phyloP scores from a whole-genome alignment of 2,888 invertebrate species.

The Rotaria macrura region DNA sequence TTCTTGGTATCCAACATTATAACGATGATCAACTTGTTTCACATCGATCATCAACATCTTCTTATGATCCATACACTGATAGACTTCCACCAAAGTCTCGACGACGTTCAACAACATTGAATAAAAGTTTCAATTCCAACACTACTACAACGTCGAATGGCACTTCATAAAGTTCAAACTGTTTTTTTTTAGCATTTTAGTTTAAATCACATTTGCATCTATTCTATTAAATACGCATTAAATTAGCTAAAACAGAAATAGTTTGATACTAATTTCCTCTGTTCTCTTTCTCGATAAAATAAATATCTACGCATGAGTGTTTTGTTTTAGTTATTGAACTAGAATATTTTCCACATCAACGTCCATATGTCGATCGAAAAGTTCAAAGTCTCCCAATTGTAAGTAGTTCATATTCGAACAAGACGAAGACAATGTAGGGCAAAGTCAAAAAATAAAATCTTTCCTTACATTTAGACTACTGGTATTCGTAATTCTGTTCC shows the following conservation, averaged over 20 bases:
- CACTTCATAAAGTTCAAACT: background rate
- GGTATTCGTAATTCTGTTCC: background rate
- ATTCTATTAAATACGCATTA: background rate
- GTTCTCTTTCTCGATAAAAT: background rate
- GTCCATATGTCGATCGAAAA: background rate
- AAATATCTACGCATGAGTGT: background rate
- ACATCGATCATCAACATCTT: background rate
- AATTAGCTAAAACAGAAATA: too few relatives aligned
- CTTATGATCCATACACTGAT: background rate
- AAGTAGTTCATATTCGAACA: background rate
- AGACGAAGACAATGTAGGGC: background rate
- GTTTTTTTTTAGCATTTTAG: background rate
- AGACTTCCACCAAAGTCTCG: background rate
- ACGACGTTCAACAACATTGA: background rate
- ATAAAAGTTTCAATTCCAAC: background rate
- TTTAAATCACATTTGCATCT: background rate
- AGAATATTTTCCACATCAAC: background rate
- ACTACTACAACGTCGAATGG: background rate
- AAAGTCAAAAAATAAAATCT: background rate
- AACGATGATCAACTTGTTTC: background rate
- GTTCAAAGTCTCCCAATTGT: slow-evolving; percentile 17
- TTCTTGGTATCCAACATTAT: background rate
- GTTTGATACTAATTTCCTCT: background rate
- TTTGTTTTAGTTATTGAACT: background rate
- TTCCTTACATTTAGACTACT: background rate